Base-by-base conservation (phyloP, 1,140 invertebrate species). In the Diachasma alloeum region DNA sequence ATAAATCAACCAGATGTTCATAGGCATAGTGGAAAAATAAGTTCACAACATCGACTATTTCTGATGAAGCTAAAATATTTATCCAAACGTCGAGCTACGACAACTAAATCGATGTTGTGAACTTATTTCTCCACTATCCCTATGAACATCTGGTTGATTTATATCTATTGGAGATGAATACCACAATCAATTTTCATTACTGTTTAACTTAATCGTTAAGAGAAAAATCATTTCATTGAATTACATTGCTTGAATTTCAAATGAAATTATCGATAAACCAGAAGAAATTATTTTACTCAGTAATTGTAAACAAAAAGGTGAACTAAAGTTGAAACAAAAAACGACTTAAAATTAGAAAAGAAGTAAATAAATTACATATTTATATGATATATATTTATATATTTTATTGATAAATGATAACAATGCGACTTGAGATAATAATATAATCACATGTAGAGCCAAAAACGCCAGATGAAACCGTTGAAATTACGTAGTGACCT, bases 391-490 rank as follows among this genome's bases (percentile, higher is more conserved):
- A 44, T 67, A 42, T 67, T 75, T 19, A 67, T 37, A 71, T 71
- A 71, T 13, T 11, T 46, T 19, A 81, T 71, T 70, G 72, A 48
- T 48, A 59, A 44, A 53, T 76, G 72, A 74, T 67, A 72, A 73
- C 24, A 37, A 56, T 70, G 68, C 19, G 39, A 13, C 13, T 70
- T 70, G 63, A 73, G 31, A 59, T 73, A 39, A 73, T 72, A 37
- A 53, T 79, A 81, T 53, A 63, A 83, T 71, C 11, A 22, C 53
- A 26, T 56, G 22, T 72, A 56, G 53, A 24, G n/a, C 39, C 26
- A 72, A n/a, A 11, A 72, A 48, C 9, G 53, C 53, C n/a, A 44
- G 22, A 44, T 63, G 36, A 67, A 67, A 31, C 24, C 10, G 31
- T 31, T 2, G 10, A 67, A 67, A 67, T 67, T 36, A 26, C 3